Evolutionary conservation across 2,113 vertebrate genomes (phyloP), one percentile per base, ranked within the genome.

Genomic region (Agelaius phoeniceus): DNA sequence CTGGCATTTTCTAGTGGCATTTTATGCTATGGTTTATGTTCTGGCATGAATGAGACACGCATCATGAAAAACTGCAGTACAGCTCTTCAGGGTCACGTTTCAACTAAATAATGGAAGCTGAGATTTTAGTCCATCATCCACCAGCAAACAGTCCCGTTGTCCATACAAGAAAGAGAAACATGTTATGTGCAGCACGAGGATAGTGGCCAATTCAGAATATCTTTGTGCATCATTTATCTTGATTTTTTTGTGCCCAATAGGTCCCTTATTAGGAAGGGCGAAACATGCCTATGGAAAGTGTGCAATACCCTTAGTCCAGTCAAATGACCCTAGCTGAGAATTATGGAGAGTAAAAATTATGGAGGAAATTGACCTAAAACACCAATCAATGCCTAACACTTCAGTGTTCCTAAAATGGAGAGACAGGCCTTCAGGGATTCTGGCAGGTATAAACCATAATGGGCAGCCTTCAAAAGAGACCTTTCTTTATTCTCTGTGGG

Each of bases 331-430:
- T 41, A 69, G 41, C 6, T 91, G 80, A 90, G 59, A 80, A 46
- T 74, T 71, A 91, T 0, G 8, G 55, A 58, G 24, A 83, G 19
- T 57, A 78, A 78, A 6, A 71, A 39, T 49, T 43, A 67, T 3
- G 26, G 44, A 78, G 24, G 39, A 87, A 83, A 90, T 31, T 22
- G 21, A 90, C 74, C 39, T 67, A 37, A 89, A 90, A 90, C 63
- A 24, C 15, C 82, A 77, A 51, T 43, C 31, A 58, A 9, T 49
- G 22, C 33, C 51, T 69, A 85, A 27, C 26, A 86, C 37, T 31
- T 82, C 59, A 68, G 62, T 33, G 39, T 37, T 72, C 22, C 39
- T 61, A 54, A 67, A 68, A 87, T 7, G 13, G 46, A 76, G 20
- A 69, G 6, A 52, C 5, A 67, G 44, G 27, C 5, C 13, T 20